Evolutionary conservation across 1,140 invertebrate genomes (phyloP), one percentile per base, ranked within the genome.

Genomic region (Drosophila micromelanica): DNA sequence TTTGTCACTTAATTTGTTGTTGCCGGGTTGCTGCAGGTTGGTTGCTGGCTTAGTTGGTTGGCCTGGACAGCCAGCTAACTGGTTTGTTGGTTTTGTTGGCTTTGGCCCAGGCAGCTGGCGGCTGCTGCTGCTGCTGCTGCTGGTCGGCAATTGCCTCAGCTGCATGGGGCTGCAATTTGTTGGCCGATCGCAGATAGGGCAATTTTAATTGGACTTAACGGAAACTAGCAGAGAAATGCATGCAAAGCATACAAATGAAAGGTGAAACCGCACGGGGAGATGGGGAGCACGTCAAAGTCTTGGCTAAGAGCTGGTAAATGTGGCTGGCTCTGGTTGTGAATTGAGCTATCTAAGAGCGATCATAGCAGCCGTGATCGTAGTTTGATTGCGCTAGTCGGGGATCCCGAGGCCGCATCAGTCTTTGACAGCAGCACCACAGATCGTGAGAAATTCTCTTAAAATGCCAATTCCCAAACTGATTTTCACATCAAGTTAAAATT

Each of bases 1-100:
- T 90, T 90, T 87, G 87, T 90, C 87, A 90, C 81, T 90, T 84
- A 77, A 82, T 90, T 90, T 90, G 82, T 80, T 86, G 73, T 81
- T 73, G 43, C 45, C 32, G 56, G 35, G 30, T 62, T 57, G 73
- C 62, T 67, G 71, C 72, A 69, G 80, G 68, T 63, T 67, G 72
- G 59, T 4, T 35, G 30, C 15, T 15, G 9, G 42, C 13, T 60
- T 68, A 57, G 54, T 48, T 64, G 67, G n/a, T 45, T 69, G 46
- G 54, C 46, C 43, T 60, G 62, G 68, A 38, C 52, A 69, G 30
- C 51, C 52, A 69, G 30, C 51, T 40, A 73, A 73, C 64, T 69
- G 71, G 65, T 69, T 73, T 73, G 35, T 17, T 32, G 27, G 9
- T 7, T 7, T 13, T 23, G 32, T 5, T 32, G 32, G 67, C 49